Conservation (phyloP, 2,888 invertebrate species). For the Crematogaster levior region DNA sequence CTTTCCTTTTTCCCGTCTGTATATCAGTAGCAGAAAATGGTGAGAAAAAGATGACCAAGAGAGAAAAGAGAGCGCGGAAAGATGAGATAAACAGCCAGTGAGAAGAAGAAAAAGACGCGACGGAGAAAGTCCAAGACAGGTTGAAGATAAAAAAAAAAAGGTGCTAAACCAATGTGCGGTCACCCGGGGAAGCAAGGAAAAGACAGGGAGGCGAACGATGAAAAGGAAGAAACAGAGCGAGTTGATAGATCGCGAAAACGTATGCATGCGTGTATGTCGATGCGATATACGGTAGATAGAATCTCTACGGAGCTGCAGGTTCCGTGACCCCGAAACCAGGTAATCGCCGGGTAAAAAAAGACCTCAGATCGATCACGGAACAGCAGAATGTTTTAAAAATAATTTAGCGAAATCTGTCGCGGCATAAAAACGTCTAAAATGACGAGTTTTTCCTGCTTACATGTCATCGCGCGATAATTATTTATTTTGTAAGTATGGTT, state of each 20-base stretch:
- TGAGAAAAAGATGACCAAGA: conserved; percentile 2
- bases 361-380: conserved; percentile 2
- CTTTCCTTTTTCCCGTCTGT: not conserved
- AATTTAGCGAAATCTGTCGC: not conserved
- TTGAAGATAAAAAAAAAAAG: conserved; percentile 21
- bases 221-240: conserved; percentile 19
- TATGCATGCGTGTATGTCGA: conserved; percentile 51
- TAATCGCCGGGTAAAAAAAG: conserved; percentile 56
- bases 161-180: not conserved
- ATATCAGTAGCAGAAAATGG: not conserved
- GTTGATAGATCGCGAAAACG: not conserved
- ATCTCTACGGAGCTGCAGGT: conserved; percentile 72
- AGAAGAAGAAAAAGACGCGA: conserved; percentile 25
- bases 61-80: not conserved
- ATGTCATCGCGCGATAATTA: not conserved
- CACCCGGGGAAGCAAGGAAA: not conserved
- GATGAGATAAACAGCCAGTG: not conserved
- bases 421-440: not conserved
- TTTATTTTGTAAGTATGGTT: not conserved
- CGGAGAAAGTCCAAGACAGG: conserved; percentile 37
- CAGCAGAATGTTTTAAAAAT: conserved; percentile 27
- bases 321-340: conserved; percentile 75
- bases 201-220: not conserved
- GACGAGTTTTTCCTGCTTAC: not conserved
- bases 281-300: conserved; percentile 70